Conservation (phyloP, 2,113 vertebrate species). For the Lates calcarifer region DNA sequence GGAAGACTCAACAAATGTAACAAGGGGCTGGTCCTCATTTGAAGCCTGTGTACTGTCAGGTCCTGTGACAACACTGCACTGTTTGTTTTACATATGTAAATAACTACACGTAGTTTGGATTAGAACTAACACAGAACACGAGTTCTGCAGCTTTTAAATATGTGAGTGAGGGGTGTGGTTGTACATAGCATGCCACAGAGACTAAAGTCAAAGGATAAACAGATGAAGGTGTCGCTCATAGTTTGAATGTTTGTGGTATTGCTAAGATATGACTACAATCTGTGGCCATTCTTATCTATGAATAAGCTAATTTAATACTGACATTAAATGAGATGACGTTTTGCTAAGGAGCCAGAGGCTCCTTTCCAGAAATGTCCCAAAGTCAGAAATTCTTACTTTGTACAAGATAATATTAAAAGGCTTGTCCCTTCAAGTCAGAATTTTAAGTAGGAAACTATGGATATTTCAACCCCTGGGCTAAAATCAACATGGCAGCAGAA, state of each 20-base stretch:
- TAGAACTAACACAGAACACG: no score
- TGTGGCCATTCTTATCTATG: not conserved
- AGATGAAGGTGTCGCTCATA: not conserved
- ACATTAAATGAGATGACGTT: not conserved
- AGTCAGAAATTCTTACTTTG: not conserved
- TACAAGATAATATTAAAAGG: not conserved
- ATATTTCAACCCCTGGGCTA: not conserved
- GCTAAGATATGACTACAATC: no score
- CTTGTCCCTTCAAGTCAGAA: not conserved
- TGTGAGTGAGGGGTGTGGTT: not conserved
- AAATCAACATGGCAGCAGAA: not conserved
- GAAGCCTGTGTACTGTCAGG: not conserved
- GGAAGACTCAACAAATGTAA: not conserved
- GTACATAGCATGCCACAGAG: not conserved
- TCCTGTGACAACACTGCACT: not conserved
- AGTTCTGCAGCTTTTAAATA: not conserved
- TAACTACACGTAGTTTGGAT: not conserved
- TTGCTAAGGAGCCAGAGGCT: not conserved
- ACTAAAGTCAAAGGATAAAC: not conserved
- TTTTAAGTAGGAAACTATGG: not conserved
- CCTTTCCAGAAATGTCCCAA: not conserved
- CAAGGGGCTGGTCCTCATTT: constrained; percentile 1
- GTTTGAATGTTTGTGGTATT: not conserved
- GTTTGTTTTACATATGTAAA: constrained; percentile 22
- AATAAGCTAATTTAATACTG: not conserved